Evolutionary conservation across 2,113 vertebrate genomes (phyloP).

Genomic region (Tyrannus savana): DNA sequence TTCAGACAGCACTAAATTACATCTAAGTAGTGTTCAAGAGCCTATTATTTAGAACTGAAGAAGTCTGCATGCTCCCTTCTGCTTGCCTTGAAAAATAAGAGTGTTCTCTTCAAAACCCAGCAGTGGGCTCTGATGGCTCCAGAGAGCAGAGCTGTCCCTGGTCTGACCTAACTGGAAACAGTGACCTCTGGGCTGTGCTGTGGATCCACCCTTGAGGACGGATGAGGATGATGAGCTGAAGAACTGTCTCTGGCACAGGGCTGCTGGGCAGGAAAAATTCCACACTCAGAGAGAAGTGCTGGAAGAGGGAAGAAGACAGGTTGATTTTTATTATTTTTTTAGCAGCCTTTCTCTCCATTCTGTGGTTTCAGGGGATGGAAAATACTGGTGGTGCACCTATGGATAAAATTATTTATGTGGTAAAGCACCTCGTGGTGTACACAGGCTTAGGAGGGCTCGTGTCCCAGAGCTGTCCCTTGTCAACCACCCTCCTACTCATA

Average conservation of each 20-base stretch:
- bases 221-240: background rate
- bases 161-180: accelerated
- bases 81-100: background rate
- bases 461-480: background rate
- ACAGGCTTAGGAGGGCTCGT: background rate
- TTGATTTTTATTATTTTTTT: background rate
- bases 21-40: background rate
- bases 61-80: background rate
- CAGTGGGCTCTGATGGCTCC: accelerated
- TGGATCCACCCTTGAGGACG: background rate
- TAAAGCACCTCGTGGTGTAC: background rate
- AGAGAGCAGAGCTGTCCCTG: background rate
- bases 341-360: background rate
- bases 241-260: background rate
- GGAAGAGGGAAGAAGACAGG: background rate
- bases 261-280: background rate
- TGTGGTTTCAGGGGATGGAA: background rate
- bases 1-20: background rate
- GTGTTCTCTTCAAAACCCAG: background rate
- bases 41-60: background rate
- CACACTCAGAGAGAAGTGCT: accelerated
- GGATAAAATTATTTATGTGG: background rate
- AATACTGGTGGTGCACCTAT: background rate
- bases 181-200: background rate
- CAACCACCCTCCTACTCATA: accelerated